Conservation (phyloP, 1,140 invertebrate species). For the Zaprionus kolodkinae region DNA sequence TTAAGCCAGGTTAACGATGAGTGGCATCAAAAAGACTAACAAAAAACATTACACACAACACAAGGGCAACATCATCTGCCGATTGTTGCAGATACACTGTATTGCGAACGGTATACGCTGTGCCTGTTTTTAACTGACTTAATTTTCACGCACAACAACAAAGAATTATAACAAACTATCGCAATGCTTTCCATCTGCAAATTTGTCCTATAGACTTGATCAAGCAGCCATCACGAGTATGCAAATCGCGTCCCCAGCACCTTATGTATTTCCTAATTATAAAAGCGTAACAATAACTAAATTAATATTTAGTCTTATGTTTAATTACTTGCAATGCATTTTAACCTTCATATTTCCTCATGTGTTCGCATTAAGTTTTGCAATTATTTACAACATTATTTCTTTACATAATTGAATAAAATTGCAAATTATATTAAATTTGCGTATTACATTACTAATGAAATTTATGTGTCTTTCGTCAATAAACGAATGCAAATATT, state of each 20-base stretch:
- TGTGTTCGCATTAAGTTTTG: constrained; percentile 43
- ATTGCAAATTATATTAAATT: constrained; percentile 69
- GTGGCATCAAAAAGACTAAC: constrained; percentile 73
- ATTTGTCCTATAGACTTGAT: constrained; percentile 21
- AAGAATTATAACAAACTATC: constrained; percentile 15
- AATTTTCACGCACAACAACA: constrained; percentile 35
- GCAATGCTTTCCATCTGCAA: constrained; percentile 22
- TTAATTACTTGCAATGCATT: constrained; percentile 47
- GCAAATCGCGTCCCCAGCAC: constrained; percentile 33
- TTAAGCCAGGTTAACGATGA: constrained; percentile 27
- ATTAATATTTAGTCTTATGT: constrained; percentile 53
- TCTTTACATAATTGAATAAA: constrained; percentile 59
- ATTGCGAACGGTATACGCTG: constrained; percentile 3
- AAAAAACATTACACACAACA: constrained; percentile 43
- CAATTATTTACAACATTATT: constrained; percentile 39
- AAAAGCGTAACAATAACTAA: constrained; percentile 71
- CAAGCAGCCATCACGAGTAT: constrained; percentile 22
- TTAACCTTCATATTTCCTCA: constrained; percentile 8
- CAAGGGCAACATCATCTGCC: constrained; percentile 6
- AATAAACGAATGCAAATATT: constrained; percentile 51
- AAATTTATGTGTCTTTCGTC: constrained; percentile 42
- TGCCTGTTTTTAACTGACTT: constrained; percentile 31
- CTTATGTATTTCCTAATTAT: constrained; percentile 68
- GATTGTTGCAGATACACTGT: constrained; percentile 7
- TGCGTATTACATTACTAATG: constrained; percentile 59